phyloP scores from a whole-genome alignment of 2,797 vertebrate species.

The Hydrocynus forskahlii region DNA sequence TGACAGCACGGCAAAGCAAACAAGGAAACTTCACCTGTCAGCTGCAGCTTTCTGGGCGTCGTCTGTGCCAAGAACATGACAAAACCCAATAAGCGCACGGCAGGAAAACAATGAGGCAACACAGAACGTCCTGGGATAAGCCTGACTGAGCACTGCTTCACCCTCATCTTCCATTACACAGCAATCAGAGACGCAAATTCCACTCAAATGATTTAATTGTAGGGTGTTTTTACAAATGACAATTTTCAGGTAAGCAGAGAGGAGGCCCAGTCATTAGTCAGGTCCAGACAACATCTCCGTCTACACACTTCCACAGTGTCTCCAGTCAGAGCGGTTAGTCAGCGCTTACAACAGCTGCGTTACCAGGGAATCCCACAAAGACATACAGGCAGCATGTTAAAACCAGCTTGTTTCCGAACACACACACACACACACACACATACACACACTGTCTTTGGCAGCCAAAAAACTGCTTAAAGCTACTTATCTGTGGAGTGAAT shows the following conservation, averaged over 20 bases:
- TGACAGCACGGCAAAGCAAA: conserved; percentile 58
- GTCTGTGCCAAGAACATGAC: conserved; percentile 69
- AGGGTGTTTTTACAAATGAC: conserved; percentile 70
- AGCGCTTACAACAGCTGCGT: conserved; percentile 11
- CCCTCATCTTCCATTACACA: conserved; percentile 59
- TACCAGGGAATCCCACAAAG: conserved; percentile 37
- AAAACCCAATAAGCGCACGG: conserved; percentile 36
- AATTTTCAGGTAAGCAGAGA: conserved; percentile 60
- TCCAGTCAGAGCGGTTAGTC: not conserved
- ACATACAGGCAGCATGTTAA: conserved; percentile 32
- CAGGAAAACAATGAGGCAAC: conserved; percentile 58
- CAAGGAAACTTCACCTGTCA: conserved; percentile 45
- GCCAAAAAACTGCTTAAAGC: no score
- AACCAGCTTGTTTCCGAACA: conserved; percentile 7
- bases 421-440: conserved; percentile 12
- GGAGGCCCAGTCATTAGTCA: conserved; percentile 36
- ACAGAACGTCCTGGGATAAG: conserved; percentile 49
- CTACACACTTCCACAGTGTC: conserved; percentile 16
- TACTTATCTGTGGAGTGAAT: no score
- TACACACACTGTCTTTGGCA: not conserved
- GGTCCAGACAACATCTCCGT: conserved; percentile 33
- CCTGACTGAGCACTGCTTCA: conserved; percentile 33
- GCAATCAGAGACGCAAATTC: conserved; percentile 62
- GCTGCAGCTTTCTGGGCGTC: conserved; percentile 31
- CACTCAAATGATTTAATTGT: conserved; percentile 74